Conservation (phyloP, 2,888 invertebrate species). For the Mamestra brassicae region DNA sequence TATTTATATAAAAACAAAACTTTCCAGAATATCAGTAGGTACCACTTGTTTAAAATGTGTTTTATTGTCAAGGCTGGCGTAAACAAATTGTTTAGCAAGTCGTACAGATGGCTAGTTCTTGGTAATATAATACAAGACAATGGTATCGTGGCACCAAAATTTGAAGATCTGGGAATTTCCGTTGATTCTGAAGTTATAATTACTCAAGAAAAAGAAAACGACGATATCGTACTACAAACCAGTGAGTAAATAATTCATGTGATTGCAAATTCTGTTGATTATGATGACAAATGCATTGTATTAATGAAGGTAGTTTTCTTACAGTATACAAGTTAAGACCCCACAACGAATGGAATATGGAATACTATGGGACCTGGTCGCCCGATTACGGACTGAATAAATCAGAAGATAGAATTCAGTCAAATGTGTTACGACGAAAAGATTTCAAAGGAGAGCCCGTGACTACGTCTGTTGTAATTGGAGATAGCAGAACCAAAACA, state of each 20-base stretch:
- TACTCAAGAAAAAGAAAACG: constrained; percentile 59
- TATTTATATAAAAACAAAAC: background rate
- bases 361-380: constrained; percentile 78
- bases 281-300: background rate
- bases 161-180: constrained; percentile 69
- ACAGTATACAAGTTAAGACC: constrained; percentile 78
- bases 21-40: background rate
- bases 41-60: background rate
- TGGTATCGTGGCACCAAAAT: constrained; percentile 50
- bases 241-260: constrained; percentile 66
- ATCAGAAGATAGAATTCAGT: constrained; percentile 58
- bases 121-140: constrained; percentile 51
- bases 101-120: constrained; percentile 80
- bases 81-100: constrained; percentile 71
- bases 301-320: constrained; percentile 7
- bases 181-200: constrained; percentile 80
- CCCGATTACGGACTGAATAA: constrained; percentile 67
- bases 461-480: constrained; percentile 66
- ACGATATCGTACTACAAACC: constrained; percentile 64
- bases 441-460: constrained; percentile 70
- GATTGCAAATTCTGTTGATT: background rate
- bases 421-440: constrained; percentile 74
- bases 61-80: constrained; percentile 69
- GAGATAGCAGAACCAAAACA: constrained; percentile 72
- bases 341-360: constrained; percentile 69